Base-by-base conservation (phyloP, 2,888 invertebrate genomes). In the Drosophila picticornis region DNA sequence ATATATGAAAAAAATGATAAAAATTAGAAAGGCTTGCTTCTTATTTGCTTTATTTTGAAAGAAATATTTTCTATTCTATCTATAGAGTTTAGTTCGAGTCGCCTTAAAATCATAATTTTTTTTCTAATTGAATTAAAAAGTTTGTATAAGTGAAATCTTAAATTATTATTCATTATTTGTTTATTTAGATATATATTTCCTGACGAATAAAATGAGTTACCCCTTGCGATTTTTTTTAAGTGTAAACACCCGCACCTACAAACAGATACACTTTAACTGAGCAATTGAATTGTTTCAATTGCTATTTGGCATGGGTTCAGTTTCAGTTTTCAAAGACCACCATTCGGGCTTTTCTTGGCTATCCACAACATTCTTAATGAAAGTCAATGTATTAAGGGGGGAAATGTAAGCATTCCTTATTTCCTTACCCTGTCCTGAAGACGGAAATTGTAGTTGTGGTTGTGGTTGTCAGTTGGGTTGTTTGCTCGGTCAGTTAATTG, bases 271-370 rank as follows among this genome's bases (percentile, higher is more conserved):
- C 69, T 59, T 74, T 73, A 70, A 56, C 65, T 53, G 63, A 66
- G 76, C 79, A 89, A 86, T 87, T 86, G 81, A 86, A 86, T 89
- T 87, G 81, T 86, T 86, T 89, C 84, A 89, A 89, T 87, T 86
- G 80, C 65, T 69, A 66, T 76, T 84, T 75, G 79, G 77, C 57
- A 72, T 58, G 64, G 72, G 51, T 65, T 75, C 77, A 72, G 61
- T 60, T 72, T 19, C 61, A 50, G 53, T 40, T 48, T 57, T 70
- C 50, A 40, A 64, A 52, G 51, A 64, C 56, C 34, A 59, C 40
- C 75, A 52, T 25, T 46, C 25, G 25, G 46, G 46, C 63, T 48
- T 52, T 32, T 59, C 61, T 58, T 34, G 61, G 72, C 70, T 72
- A 81, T 76, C 56, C 88, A 71, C 80, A 80, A 69, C 78, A 80